These are phyloP conservation scores for Myotis brandtii DNA, from an alignment of 2,113 vertebrate species.

Conservation along the genomic window DNA sequence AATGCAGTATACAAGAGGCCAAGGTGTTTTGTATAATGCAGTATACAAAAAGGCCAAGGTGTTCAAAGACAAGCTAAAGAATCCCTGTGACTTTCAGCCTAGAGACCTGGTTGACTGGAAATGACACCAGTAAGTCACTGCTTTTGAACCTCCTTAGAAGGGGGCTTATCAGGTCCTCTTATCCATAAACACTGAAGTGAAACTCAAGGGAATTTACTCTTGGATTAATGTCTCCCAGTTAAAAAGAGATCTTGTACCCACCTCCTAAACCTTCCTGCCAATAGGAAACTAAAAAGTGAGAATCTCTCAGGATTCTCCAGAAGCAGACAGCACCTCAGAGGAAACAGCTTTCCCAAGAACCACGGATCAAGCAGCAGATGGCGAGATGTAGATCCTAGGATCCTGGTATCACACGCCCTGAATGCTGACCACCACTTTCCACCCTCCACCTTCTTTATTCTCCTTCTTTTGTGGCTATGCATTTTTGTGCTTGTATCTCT, in stretches of 20 bases:
- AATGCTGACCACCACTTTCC: not conserved
- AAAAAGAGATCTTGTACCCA: not conserved
- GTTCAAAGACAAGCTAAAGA: not conserved
- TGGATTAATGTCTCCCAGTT: not conserved
- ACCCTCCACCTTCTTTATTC: not conserved
- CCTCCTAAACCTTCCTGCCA: not conserved
- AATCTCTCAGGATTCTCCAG: not conserved
- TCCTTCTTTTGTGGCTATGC: not conserved
- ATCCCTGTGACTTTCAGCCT: not conserved
- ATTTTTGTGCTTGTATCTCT: not conserved
- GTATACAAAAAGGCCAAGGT: not conserved
- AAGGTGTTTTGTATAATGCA: not conserved
- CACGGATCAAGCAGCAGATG: not conserved
- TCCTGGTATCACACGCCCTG: not conserved
- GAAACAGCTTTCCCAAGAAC: not conserved
- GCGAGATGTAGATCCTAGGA: no score
- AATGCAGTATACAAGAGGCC: not conserved
- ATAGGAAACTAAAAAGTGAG: not conserved
- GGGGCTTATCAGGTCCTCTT: not conserved
- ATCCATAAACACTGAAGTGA: not conserved
- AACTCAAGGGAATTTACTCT: not conserved
- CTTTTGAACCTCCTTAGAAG: not conserved
- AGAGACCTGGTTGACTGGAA: not conserved
- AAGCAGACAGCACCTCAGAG: not conserved
- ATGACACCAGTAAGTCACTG: not conserved